These are phyloP conservation scores for Nicator chloris DNA, from an alignment of 2,113 vertebrate genomes.

Conservation along the genomic window DNA sequence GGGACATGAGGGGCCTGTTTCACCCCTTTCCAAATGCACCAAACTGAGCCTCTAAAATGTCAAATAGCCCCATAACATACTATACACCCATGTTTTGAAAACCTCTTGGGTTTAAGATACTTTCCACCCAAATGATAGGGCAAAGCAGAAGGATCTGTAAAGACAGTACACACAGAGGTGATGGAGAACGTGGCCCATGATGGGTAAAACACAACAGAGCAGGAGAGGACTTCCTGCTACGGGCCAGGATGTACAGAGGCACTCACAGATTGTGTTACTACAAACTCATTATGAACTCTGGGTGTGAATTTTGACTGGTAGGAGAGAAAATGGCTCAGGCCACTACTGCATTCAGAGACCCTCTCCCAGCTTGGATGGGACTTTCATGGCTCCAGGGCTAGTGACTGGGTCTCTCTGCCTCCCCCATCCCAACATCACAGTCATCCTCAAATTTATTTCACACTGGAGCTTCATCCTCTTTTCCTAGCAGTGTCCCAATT, in stretches of 20 bases:
- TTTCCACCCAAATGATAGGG: not conserved
- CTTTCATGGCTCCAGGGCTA: not conserved
- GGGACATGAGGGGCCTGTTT: not conserved
- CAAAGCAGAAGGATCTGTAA: not conserved
- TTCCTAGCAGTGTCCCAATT: not conserved
- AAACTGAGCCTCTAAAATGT: not conserved
- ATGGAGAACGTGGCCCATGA: accelerated
- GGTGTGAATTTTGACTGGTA: not conserved
- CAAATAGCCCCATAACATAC: not conserved
- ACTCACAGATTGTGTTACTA: accelerated
- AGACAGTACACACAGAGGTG: not conserved
- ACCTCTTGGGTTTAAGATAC: not conserved
- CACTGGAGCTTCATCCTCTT: not conserved
- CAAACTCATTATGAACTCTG: not conserved
- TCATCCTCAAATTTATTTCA: not conserved
- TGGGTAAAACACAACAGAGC: not conserved
- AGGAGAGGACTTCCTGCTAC: not conserved
- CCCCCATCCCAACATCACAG: not conserved
- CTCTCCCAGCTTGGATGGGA: not conserved
- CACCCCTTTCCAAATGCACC: not conserved
- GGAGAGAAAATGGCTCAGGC: not conserved
- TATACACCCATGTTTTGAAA: not conserved
- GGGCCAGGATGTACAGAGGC: not conserved
- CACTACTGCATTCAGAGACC: not conserved
- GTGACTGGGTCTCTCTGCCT: not conserved